A percentile compares a stretch with the other conserved stretches of the same genome.
Conservation (phyloP, 2,113 vertebrate genomes). For the Antigone vipio region DNA sequence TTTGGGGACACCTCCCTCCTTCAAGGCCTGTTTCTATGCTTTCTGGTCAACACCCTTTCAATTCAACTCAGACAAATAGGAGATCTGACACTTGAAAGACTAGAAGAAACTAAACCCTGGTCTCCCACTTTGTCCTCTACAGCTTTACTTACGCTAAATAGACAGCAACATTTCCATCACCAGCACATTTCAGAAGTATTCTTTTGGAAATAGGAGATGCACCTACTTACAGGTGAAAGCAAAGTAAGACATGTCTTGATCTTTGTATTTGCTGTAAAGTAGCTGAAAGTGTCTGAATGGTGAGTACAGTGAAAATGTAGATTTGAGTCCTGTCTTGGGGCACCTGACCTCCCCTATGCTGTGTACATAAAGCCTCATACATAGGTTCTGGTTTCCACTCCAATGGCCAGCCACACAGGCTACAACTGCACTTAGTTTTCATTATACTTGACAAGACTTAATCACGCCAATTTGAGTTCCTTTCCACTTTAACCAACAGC, state of each 20-base stretch:
- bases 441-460: not conserved
- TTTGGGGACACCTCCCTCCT: not conserved
- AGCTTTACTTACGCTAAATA: not conserved
- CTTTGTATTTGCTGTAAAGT: not conserved
- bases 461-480: not conserved
- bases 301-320: not conserved
- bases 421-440: not conserved
- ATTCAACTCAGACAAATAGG: not conserved
- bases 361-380: not conserved
- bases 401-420: not conserved
- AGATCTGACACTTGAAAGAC: not conserved
- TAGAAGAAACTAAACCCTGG: not conserved
- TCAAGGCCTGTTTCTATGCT: accelerated
- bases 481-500: not conserved
- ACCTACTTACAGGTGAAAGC: not conserved
- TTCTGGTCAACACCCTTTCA: not conserved
- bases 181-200: not conserved
- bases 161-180: not conserved
- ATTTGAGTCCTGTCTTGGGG: not conserved
- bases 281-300: not conserved
- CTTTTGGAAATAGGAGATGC: not conserved
- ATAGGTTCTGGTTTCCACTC: not conserved
- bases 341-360: not conserved
- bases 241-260: not conserved
- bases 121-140: not conserved